phyloP scores from a whole-genome alignment of 2,797 vertebrate species.

The Pangasius sanitwongsei region DNA sequence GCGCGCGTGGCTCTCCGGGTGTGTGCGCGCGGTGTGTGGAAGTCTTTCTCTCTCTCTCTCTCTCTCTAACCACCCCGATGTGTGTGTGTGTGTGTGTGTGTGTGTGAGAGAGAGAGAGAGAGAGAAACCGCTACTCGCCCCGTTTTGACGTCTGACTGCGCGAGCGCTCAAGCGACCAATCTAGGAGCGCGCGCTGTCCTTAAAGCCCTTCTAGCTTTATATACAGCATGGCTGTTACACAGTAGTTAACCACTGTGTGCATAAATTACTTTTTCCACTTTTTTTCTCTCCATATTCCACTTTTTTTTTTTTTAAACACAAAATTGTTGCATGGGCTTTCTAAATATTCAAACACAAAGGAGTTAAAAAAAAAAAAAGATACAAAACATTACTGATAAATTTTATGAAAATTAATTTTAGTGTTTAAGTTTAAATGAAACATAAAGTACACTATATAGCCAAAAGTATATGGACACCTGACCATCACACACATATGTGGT shows the following conservation, averaged over 20 bases:
- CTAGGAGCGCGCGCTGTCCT: slow-evolving; percentile 20
- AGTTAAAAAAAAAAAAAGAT: background rate
- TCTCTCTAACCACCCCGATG: slow-evolving; percentile 14
- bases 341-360: background rate
- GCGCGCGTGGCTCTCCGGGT: slow-evolving; percentile 1
- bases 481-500: background rate
- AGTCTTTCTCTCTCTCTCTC: slow-evolving; percentile 9
- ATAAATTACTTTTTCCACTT: background rate
- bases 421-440: background rate
- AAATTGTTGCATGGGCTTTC: background rate
- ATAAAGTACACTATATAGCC: background rate
- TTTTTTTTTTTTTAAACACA: background rate
- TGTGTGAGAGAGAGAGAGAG: slow-evolving; percentile 7
- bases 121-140: background rate
- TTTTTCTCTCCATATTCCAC: background rate
- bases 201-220: background rate
- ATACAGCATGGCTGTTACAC: background rate
- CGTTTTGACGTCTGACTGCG: slow-evolving; percentile 53
- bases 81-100: slow-evolving; percentile 17
- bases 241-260: background rate
- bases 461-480: background rate
- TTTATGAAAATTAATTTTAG: background rate
- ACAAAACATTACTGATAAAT: background rate
- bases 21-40: background rate
- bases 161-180: slow-evolving; percentile 53